A percentile compares a stretch with the other conserved stretches of the same genome.
Conservation (phyloP, 1,140 invertebrate genomes). For the Daktulosphaira vitifoliae region DNA sequence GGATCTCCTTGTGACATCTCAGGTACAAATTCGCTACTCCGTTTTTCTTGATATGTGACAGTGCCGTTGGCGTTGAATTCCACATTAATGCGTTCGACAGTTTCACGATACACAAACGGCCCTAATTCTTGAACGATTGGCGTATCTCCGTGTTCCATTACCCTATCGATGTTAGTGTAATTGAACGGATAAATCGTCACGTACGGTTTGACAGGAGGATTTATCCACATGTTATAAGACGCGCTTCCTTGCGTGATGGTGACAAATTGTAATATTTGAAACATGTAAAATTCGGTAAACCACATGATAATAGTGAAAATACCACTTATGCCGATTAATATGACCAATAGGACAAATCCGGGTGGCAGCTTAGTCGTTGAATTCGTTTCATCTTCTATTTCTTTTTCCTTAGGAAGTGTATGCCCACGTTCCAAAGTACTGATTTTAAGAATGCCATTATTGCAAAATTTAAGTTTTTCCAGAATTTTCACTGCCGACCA, state of each 20-base stretch:
- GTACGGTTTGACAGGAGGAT: conserved; percentile 57
- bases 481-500: conserved; percentile 11
- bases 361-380: conserved; percentile 9
- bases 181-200: conserved; percentile 75
- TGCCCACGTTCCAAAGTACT: neutral
- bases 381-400: neutral
- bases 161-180: conserved; percentile 66
- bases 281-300: conserved; percentile 29
- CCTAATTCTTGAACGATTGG: conserved; percentile 66
- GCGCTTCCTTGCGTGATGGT: conserved; percentile 20
- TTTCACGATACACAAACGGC: conserved; percentile 68
- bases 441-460: conserved; percentile 15
- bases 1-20: conserved; percentile 61
- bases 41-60: conserved; percentile 60
- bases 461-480: conserved; percentile 21
- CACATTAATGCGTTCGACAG: conserved; percentile 56
- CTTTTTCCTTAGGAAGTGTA: neutral
- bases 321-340: conserved; percentile 14
- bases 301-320: conserved; percentile 17
- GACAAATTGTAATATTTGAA: conserved; percentile 24
- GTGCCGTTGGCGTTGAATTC: conserved; percentile 67
- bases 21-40: conserved; percentile 54
- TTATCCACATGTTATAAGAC: conserved; percentile 54
- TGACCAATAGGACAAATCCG: neutral
- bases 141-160: conserved; percentile 54